These are phyloP conservation scores for Lissonota sp. DNA, from an alignment of 2,888 invertebrate genomes.

Conservation along the genomic window DNA sequence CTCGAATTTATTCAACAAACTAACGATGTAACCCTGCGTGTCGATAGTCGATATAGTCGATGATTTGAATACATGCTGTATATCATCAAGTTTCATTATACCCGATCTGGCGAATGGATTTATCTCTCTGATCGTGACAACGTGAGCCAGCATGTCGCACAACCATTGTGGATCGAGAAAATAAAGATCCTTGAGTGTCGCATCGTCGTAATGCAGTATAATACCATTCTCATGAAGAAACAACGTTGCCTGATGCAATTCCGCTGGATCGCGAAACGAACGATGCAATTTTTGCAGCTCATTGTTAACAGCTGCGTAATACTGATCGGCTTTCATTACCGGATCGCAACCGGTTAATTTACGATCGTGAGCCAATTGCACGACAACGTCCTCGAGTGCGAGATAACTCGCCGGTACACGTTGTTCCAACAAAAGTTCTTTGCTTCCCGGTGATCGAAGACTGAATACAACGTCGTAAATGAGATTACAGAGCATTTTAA, in stretches of 20 bases:
- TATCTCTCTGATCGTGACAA: constrained; percentile 98
- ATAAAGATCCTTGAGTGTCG: constrained; percentile 96
- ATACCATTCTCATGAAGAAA: constrained; percentile 99
- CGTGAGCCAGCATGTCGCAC: constrained; percentile 98
- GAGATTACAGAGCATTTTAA: constrained; percentile 94
- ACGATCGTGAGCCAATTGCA: constrained; percentile 91
- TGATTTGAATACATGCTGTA: constrained; percentile 96
- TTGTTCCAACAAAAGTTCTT: constrained; percentile 95
- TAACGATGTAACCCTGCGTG: constrained; percentile 93
- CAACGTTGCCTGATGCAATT: constrained; percentile 97
- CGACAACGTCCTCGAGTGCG: constrained; percentile 96
- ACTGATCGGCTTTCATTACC: constrained; percentile 93
- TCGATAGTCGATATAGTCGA: constrained; percentile 90
- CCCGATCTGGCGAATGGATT: constrained; percentile 97
- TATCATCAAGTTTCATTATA: constrained; percentile 96
- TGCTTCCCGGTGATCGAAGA: constrained; percentile 94
- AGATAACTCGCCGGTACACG: constrained; percentile 98
- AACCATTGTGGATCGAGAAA: constrained; percentile 99
- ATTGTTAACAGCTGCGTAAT: constrained; percentile 83
- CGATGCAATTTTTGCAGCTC: constrained; percentile 89
- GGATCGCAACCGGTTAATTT: constrained; percentile 90
- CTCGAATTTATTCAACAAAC: constrained; percentile 97
- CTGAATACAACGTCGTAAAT: constrained; percentile 97
- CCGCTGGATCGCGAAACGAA: constrained; percentile 94
- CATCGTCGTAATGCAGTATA: constrained; percentile 96